Base-by-base conservation (phyloP, 2,888 invertebrate genomes). In the Chymomyza procnemis region DNA sequence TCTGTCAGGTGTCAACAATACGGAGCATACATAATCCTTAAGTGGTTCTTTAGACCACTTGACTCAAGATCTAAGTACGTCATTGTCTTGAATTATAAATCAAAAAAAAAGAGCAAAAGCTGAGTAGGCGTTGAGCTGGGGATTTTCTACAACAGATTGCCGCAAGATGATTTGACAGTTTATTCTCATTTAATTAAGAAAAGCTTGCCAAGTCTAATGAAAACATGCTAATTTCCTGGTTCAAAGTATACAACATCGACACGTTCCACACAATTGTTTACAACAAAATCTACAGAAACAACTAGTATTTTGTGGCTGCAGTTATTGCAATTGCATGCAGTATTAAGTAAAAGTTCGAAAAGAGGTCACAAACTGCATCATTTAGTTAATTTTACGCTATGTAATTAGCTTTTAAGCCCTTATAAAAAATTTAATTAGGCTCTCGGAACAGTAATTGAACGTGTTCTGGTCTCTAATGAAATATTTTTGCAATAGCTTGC, bases 11-110 rank as follows among this genome's bases (percentile, higher is more conserved):
- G 56, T 54, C 54, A 54, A 54, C 4, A 1, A 16, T 50, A 46
- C 26, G 63, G 67, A 71, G 73, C 73, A 79, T 81, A 73, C 64
- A 70, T 69, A 81, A 79, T 74, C 76, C 72, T 69, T 19, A 60
- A 55, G 58, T 19, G 63, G 64, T 55, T 66, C 46, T 63, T 34
- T 34, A 9, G 34, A 2, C 34, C 34, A 1, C 34, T 34, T 34
- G 34, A 34, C 34, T 34, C 9, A 26, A 26, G 26, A 26, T 26
- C 26, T 26, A 26, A 26, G 26, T 5, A 26, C 26, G 26, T 26
- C 26, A 34, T 34, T 34, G 12, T 41, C 0, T 12, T 41, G 34
- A 12, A 41, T 41, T 12, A 41, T 41, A 12, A 41, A 12, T 41
- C 3, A 12, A 41, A 41, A 41, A 12, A 12, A 41, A 41, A 41